Percentiles rank a stretch among this genome's conserved stretches.
Conservation (phyloP, 2,888 invertebrate species). For the Phaedon cochleariae region DNA sequence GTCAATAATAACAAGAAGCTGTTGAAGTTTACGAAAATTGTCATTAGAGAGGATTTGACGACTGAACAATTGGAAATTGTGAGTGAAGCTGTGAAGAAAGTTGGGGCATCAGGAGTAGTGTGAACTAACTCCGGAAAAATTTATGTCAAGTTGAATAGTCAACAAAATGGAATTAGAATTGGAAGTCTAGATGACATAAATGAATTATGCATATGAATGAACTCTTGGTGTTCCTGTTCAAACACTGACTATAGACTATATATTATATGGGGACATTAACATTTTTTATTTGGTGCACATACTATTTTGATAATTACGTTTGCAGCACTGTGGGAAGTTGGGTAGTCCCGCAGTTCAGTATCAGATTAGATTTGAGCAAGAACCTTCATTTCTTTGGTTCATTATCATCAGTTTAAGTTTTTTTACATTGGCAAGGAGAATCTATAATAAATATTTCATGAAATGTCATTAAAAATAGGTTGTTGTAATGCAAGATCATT, state of each 20-base stretch:
- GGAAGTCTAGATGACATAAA: slow-evolving; percentile 3
- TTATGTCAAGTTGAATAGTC: slow-evolving; percentile 10
- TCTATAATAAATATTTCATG: background rate
- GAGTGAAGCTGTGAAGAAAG: slow-evolving; percentile 10
- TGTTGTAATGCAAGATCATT: slow-evolving; percentile 12
- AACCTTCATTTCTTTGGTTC: background rate
- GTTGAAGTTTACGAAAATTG: slow-evolving; percentile 5
- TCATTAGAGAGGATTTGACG: slow-evolving; percentile 13
- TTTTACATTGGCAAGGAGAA: background rate
- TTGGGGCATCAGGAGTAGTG: background rate
- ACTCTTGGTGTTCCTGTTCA: background rate
- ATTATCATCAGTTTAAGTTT: background rate
- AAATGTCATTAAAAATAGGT: slow-evolving; percentile 6
- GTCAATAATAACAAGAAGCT: background rate
- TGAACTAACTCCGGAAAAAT: slow-evolving; percentile 17
- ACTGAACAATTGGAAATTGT: slow-evolving; percentile 3
- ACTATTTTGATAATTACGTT: background rate
- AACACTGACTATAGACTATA: too few species aligned
- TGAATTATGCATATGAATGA: background rate
- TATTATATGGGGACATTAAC: too few species aligned
- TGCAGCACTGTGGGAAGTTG: slow-evolving; percentile 1
- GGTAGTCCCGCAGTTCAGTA: background rate
- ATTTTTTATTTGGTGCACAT: slow-evolving; percentile 2
- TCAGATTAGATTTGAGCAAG: background rate
- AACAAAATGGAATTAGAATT: background rate